A percentile compares a stretch with the other conserved stretches of the same genome.
phyloP scores from a whole-genome alignment of 2,888 invertebrate genomes.

The Thysanoteuthis rhombus region DNA sequence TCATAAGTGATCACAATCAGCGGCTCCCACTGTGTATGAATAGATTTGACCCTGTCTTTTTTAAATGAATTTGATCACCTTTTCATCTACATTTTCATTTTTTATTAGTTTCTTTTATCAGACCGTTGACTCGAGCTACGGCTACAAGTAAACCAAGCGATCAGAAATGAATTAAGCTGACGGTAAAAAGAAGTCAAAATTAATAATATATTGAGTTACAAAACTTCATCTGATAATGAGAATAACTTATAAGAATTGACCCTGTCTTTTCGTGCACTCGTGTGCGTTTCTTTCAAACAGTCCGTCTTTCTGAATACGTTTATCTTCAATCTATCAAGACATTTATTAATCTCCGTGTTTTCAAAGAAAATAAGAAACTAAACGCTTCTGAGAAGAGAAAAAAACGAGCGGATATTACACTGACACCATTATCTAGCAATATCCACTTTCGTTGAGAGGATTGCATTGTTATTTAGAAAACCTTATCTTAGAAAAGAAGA shows the following conservation, averaged over 20 bases:
- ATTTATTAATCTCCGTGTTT: neutral
- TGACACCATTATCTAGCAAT: neutral
- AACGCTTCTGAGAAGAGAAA: neutral
- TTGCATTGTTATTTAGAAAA: neutral
- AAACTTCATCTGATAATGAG: too few species aligned
- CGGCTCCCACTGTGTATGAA: too few species aligned
- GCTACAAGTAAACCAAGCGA: too few species aligned
- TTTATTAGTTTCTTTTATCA: too few species aligned
- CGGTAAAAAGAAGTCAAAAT: too few species aligned
- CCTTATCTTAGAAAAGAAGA: neutral
- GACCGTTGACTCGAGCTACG: too few species aligned
- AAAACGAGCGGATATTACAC: neutral
- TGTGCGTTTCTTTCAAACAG: neutral
- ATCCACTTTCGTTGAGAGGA: neutral
- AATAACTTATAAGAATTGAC: too few species aligned
- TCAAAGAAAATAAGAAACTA: neutral
- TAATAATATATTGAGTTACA: too few species aligned
- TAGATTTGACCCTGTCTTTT: neutral
- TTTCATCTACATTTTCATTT: too few species aligned
- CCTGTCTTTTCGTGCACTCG: neutral
- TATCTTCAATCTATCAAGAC: neutral
- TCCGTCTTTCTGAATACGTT: neutral
- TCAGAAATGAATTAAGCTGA: too few species aligned
- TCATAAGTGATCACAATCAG: too few species aligned
- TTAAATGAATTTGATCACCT: too few species aligned